A percentile compares a stretch with the other conserved stretches of the same genome.
Evolutionary conservation across 2,113 vertebrate genomes (phyloP).

Genomic region (Gambusia holbrooki): DNA sequence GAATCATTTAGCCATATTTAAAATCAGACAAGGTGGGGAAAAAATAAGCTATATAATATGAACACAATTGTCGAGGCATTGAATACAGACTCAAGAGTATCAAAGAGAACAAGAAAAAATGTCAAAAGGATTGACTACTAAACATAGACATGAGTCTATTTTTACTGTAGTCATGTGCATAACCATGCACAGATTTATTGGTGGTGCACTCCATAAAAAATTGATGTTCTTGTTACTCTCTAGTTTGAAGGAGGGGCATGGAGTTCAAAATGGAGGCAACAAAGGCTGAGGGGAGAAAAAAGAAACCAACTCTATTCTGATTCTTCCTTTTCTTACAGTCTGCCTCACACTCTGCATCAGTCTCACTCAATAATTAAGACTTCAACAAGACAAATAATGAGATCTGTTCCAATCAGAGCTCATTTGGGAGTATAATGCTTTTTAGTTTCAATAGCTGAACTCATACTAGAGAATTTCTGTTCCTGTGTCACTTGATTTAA

Average conservation of each 20-base stretch:
- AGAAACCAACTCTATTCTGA: constrained; percentile 1
- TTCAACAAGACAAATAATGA: constrained; percentile 43
- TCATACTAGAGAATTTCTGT: constrained; percentile 9
- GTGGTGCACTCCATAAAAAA: constrained; percentile 62
- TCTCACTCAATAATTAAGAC: constrained; percentile 23
- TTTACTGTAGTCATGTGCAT: constrained; percentile 29
- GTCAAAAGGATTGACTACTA: constrained; percentile 23
- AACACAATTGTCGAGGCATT: too few species aligned
- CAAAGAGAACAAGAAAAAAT: constrained; percentile 6
- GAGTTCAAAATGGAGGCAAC: not conserved
- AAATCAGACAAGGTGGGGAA: too few species aligned
- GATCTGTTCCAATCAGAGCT: constrained; percentile 30
- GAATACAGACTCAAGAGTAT: constrained; percentile 1
- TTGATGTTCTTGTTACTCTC: constrained; percentile 46
- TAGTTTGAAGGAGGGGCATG: constrained; percentile 30
- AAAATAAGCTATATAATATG: too few species aligned
- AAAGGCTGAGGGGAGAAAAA: constrained; percentile 1
- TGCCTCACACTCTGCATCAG: not conserved
- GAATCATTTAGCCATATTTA: too few species aligned
- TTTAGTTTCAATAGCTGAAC: constrained; percentile 30
- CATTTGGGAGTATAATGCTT: constrained; percentile 17
- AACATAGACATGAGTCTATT: constrained; percentile 53
- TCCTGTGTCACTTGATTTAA: constrained; percentile 35
- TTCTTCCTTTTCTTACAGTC: not conserved
- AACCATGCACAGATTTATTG: constrained; percentile 35